Conservation (phyloP, 1,140 invertebrate genomes). For the Venustaconcha ellipsiformis region DNA sequence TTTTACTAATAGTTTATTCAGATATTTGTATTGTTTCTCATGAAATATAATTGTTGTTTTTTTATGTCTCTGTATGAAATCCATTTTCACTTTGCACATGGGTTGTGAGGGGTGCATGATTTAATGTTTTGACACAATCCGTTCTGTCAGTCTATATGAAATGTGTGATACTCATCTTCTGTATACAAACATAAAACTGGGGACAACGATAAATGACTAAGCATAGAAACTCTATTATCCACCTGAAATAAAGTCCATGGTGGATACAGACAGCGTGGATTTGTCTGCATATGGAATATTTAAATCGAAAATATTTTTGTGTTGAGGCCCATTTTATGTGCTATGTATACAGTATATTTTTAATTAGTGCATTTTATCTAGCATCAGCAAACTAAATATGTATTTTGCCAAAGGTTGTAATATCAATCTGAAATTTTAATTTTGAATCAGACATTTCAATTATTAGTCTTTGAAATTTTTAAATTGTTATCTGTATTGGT, state of each 20-base stretch:
- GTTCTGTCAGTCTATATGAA: too few relatives aligned
- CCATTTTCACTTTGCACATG: too few relatives aligned
- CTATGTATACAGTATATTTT: background rate
- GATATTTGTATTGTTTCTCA: too few relatives aligned
- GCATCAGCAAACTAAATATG: background rate
- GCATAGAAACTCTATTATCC: too few relatives aligned
- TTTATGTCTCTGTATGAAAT: too few relatives aligned
- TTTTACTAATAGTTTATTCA: too few relatives aligned
- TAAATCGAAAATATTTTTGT: background rate
- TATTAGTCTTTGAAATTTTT: conserved; percentile 16
- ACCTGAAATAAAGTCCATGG: background rate
- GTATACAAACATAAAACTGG: too few relatives aligned
- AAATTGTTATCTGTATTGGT: conserved; percentile 29
- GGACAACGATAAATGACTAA: too few relatives aligned
- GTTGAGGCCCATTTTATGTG: background rate
- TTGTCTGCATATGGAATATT: background rate
- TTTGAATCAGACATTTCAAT: conserved; percentile 5
- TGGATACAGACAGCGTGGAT: background rate
- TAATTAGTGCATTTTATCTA: background rate
- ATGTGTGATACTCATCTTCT: too few relatives aligned
- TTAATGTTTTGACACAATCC: too few relatives aligned
- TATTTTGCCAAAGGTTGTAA: conserved; percentile 21
- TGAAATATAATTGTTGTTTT: too few relatives aligned
- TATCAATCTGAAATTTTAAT: conserved; percentile 4
- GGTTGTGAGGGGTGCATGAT: too few relatives aligned